phyloP scores from a whole-genome alignment of 2,888 invertebrate species.

The Cybosia mesomella region DNA sequence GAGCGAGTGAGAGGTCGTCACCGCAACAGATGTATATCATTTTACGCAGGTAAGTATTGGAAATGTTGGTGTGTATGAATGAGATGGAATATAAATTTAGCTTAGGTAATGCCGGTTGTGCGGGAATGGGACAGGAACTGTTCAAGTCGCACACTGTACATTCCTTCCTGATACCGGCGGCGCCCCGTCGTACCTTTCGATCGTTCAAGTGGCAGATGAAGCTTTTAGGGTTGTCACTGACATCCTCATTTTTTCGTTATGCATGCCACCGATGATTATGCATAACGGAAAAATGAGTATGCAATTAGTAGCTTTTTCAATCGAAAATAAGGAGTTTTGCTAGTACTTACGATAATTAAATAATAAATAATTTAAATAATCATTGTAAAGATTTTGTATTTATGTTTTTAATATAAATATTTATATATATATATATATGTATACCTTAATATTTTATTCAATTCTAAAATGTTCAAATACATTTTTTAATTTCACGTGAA shows the following conservation, averaged over 20 bases:
- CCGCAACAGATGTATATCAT: constrained; percentile 86
- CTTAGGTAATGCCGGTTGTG: constrained; percentile 81
- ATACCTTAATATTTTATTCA: no score
- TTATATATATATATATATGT: background rate
- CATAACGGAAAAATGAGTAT: constrained; percentile 37
- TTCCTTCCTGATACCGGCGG: constrained; percentile 87
- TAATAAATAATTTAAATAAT: background rate
- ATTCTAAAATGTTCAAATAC: no score
- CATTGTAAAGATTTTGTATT: background rate
- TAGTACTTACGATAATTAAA: background rate
- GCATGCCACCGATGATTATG: constrained; percentile 55
- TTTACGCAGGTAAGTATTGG: constrained; percentile 87
- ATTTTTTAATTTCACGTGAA: background rate
- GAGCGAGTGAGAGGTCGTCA: constrained; percentile 73
- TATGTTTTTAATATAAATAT: background rate
- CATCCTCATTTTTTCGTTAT: background rate
- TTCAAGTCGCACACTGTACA: constrained; percentile 87
- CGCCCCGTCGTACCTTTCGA: constrained; percentile 86
- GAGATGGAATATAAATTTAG: constrained; percentile 81
- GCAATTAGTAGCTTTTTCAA: constrained; percentile 29
- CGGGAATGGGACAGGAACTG: constrained; percentile 80
- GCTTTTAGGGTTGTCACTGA: constrained; percentile 83
- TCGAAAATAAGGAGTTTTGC: background rate
- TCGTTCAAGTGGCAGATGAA: constrained; percentile 87
- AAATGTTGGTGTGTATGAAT: constrained; percentile 83